phyloP scores from a whole-genome alignment of 2,888 invertebrate species.

The Drymonia ruficornis region DNA sequence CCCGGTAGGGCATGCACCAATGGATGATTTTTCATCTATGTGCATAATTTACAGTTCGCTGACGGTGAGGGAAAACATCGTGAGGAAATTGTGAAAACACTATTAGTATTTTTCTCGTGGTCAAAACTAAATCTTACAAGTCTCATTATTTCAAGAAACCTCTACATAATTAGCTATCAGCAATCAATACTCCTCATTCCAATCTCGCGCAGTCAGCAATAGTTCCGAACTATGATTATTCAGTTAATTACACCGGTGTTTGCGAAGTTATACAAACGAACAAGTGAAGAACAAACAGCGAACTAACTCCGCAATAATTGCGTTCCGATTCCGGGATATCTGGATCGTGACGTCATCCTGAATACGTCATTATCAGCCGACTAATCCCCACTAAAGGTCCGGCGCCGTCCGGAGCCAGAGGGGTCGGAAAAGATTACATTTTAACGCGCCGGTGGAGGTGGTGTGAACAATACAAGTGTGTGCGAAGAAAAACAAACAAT shows the following conservation, averaged over 20 bases:
- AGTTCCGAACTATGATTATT: conserved; percentile 1
- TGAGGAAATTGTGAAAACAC: too few species aligned
- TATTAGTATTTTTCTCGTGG: too few species aligned
- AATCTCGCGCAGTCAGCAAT: conserved; percentile 7
- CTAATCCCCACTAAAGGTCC: conserved; percentile 32
- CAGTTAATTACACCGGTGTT: background rate
- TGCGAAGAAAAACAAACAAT: background rate
- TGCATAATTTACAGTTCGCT: too few species aligned
- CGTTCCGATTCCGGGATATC: conserved; percentile 3
- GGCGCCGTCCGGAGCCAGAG: conserved; percentile 24
- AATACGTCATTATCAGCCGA: conserved; percentile 36
- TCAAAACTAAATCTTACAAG: too few species aligned
- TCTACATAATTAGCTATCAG: background rate
- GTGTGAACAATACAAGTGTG: background rate
- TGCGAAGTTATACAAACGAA: background rate
- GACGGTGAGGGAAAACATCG: too few species aligned
- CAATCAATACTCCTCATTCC: background rate
- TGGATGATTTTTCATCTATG: too few species aligned
- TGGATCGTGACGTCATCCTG: conserved; percentile 29
- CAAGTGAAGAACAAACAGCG: background rate
- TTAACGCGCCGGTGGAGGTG: conserved; percentile 31
- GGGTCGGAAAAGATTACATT: conserved; percentile 34
- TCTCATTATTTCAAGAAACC: too few species aligned
- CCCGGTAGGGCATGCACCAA: too few species aligned
- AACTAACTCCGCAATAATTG: background rate